A percentile compares a stretch with the other conserved stretches of the same genome.
Evolutionary conservation across 2,113 vertebrate species (phyloP).

Genomic region (Puffinus mauretanicus): DNA sequence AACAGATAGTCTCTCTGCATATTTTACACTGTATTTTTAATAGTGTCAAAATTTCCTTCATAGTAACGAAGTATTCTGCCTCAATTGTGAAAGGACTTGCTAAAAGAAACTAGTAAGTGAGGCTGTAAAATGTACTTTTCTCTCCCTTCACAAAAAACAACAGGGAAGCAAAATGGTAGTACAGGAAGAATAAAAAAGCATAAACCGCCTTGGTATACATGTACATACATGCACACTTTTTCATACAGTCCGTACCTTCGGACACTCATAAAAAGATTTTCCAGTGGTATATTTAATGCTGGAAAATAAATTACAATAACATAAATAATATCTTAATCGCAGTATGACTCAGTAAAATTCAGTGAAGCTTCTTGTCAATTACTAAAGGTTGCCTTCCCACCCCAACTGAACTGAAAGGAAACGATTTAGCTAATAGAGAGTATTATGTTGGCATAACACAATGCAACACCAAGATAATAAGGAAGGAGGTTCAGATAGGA

Average conservation of each 20-base stretch:
- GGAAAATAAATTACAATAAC: not conserved
- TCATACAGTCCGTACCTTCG: not conserved
- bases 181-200: not conserved
- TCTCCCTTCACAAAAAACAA: not conserved
- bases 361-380: not conserved
- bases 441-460: not conserved
- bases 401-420: not conserved
- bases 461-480: not conserved
- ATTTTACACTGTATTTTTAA: conserved; percentile 45
- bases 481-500: not conserved
- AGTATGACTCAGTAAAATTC: not conserved
- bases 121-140: not conserved
- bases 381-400: not conserved
- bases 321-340: not conserved
- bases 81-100: not conserved
- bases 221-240: not conserved
- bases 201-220: not conserved
- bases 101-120: not conserved
- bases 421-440: not conserved
- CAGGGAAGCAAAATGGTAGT: not conserved
- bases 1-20: conserved; percentile 6
- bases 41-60: not conserved
- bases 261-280: not conserved
- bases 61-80: not conserved
- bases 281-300: not conserved